Conservation (phyloP, 2,888 invertebrate species). For the Mystacides longicornis region DNA sequence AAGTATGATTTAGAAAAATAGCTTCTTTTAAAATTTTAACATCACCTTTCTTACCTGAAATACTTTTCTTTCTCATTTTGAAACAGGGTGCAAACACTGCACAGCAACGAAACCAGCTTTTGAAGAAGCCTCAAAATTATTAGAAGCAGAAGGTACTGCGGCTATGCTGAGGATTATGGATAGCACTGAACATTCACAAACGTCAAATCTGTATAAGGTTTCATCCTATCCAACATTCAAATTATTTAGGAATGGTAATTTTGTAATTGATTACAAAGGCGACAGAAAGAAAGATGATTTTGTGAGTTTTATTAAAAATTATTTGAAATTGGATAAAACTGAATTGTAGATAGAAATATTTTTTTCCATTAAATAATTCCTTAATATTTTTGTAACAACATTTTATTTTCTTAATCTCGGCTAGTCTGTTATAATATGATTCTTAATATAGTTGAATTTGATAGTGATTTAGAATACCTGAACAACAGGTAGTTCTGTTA, state of each 20-base stretch:
- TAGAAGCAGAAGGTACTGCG: conserved; percentile 38
- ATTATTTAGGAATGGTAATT: conserved; percentile 51
- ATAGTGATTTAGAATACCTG: too few species aligned
- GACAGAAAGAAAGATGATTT: conserved; percentile 50
- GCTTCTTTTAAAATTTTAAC: too few species aligned
- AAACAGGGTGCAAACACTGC: conserved; percentile 71
- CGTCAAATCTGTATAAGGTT: conserved; percentile 53
- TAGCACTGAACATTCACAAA: conserved; percentile 53
- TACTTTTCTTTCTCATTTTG: too few species aligned
- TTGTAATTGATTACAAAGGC: conserved; percentile 50
- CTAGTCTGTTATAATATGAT: too few species aligned
- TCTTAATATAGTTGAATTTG: too few species aligned
- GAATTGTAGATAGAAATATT: conserved; percentile 8
- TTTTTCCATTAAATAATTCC: too few species aligned
- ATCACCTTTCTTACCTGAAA: too few species aligned
- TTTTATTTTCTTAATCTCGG: too few species aligned
- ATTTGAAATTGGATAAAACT: conserved; percentile 3
- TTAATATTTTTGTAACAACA: too few species aligned
- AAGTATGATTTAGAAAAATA: too few species aligned
- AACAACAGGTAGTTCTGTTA: too few species aligned
- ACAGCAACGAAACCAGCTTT: conserved; percentile 60
- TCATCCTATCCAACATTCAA: conserved; percentile 62
- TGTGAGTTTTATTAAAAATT: conserved; percentile 27
- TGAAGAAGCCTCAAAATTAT: conserved; percentile 47
- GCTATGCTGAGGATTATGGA: conserved; percentile 55